These are phyloP conservation scores for Cairina moschata DNA, from an alignment of 2,113 vertebrate genomes.

Conservation along the genomic window DNA sequence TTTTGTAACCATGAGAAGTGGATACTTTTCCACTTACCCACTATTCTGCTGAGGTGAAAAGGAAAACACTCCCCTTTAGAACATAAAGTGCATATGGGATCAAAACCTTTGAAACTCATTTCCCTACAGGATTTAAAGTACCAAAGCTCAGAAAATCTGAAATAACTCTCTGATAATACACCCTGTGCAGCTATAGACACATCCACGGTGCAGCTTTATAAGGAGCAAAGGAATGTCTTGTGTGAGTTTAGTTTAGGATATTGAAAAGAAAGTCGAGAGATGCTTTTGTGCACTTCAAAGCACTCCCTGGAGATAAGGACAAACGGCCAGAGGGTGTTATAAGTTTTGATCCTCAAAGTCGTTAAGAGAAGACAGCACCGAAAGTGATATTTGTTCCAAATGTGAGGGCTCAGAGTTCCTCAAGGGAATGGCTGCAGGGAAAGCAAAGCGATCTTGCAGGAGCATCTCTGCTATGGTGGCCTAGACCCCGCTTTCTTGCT, in stretches of 20 bases:
- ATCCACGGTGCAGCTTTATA: background rate
- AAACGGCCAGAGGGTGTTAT: slow-evolving; percentile 41
- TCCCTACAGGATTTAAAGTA: slow-evolving; percentile 49
- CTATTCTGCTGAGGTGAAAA: background rate
- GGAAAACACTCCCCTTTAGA: background rate
- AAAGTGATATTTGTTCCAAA: slow-evolving; percentile 59
- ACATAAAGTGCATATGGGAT: slow-evolving; percentile 15
- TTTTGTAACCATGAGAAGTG: background rate
- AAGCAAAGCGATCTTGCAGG: slow-evolving; percentile 13
- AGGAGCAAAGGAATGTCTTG: slow-evolving; percentile 41
- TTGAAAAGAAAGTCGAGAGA: slow-evolving; percentile 65
- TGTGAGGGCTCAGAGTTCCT: slow-evolving; percentile 44
- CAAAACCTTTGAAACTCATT: slow-evolving; percentile 63
- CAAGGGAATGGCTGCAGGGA: slow-evolving; percentile 56
- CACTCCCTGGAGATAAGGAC: slow-evolving; percentile 39
- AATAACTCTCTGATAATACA: slow-evolving; percentile 33
- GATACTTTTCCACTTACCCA: background rate
- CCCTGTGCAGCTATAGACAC: slow-evolving; percentile 5
- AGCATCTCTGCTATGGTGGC: background rate
- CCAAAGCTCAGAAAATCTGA: slow-evolving; percentile 49
- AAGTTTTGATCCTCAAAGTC: slow-evolving; percentile 21
- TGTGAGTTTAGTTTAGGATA: slow-evolving; percentile 63
- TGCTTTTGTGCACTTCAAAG: slow-evolving; percentile 66
- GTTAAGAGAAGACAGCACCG: background rate
- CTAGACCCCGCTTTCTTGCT: background rate